A percentile compares a stretch with the other conserved stretches of the same genome.
phyloP scores from a whole-genome alignment of 2,797 vertebrate genomes.

The Hybognathus amarus region DNA sequence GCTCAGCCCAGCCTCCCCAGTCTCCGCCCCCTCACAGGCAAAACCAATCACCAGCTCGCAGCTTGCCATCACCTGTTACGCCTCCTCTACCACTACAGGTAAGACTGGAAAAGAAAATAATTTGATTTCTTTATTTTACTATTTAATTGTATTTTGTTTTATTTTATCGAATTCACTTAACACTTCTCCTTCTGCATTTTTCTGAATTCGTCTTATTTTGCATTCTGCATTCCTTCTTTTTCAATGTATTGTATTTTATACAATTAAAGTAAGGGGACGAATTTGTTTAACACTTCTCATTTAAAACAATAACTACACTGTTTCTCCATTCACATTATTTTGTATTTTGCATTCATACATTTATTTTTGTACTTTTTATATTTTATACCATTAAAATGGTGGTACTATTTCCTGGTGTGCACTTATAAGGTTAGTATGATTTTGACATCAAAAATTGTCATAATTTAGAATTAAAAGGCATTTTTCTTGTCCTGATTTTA shows the following conservation, averaged over 20 bases:
- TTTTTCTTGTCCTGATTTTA: too few relatives aligned
- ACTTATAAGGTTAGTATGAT: too few relatives aligned
- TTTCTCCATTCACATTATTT: neutral
- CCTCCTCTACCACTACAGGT: constrained; percentile 93
- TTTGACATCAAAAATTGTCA: too few relatives aligned
- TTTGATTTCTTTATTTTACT: neutral
- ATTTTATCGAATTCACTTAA: neutral
- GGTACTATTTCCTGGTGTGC: too few relatives aligned
- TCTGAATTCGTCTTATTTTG: neutral
- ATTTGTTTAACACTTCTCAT: neutral
- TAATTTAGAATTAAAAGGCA: too few relatives aligned
- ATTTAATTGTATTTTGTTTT: neutral
- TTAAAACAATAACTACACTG: neutral
- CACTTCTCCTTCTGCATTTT: neutral
- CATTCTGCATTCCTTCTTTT: neutral
- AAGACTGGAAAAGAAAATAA: constrained; percentile 43
- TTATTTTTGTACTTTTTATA: neutral
- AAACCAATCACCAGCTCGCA: constrained; percentile 91
- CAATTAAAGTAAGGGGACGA: neutral
- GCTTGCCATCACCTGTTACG: constrained; percentile 92
- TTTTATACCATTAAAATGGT: neutral
- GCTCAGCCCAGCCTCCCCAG: constrained; percentile 72
- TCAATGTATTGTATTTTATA: neutral
- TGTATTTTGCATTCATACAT: neutral
- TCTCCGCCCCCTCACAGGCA: constrained; percentile 85